Evolutionary conservation across 1,140 invertebrate species (phyloP), one percentile per base, ranked within the genome.

Genomic region (Octopus sinensis): DNA sequence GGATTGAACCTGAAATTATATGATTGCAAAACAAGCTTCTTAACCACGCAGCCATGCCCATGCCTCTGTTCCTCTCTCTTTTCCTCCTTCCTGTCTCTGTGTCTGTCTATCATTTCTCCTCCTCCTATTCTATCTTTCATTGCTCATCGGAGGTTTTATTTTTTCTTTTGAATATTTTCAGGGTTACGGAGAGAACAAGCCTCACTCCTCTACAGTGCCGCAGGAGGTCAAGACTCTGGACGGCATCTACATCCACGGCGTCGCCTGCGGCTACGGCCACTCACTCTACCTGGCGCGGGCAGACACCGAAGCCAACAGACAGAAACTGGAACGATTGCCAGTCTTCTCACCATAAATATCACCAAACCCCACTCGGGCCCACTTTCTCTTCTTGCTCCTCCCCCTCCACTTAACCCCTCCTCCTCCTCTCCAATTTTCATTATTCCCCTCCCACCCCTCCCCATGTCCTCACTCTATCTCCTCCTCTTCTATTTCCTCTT

Each of bases 211-310:
- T 17, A 95, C 96, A 5, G 93, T 93, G 56, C 96, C 96, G n/a
- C 95, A 96, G 90, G 96, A 97, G 92, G 95, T 97, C 17, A 95
- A 94, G 83, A 93, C 94, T 54, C 91, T 97, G 86, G 94, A 95
- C 77, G 95, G 95, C 71, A 91, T 96, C 53, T 95, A 96, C 89
- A 93, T 97, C 76, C 93, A 94, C 82, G 93, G 94, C 76, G 93
- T 97, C 17, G 91, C 95, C 9, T 96, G 96, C 93, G 96, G 96
- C 23, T 93, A 94, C 83, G 95, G 94, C 13, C 96, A 97, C 89
- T 95, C 95, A 1, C 89, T 96, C 81, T 90, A 97, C 84, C 93
- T 95, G 71, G 94, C 93, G 12, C 88, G 93, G 17, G 92, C 94
- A 84, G 92, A 93, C 54, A 92, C 93, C 4, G 94, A 94, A 13